phyloP scores from a whole-genome alignment of 2,888 invertebrate genomes.

The Lasioglossum zephyrum region DNA sequence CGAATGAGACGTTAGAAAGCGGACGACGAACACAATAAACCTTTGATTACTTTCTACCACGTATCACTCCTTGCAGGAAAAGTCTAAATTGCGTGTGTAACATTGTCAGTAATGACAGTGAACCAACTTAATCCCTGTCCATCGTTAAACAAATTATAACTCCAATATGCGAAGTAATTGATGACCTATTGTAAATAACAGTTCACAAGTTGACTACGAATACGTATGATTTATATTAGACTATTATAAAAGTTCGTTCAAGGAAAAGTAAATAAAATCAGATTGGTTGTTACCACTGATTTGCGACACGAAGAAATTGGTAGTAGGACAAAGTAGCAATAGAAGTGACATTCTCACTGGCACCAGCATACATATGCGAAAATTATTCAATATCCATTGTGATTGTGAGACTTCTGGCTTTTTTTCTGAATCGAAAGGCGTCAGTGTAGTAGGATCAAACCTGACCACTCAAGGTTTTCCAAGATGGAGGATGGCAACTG shows the following conservation, averaged over 20 bases:
- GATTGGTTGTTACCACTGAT: background rate
- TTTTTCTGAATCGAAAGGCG: constrained; percentile 16
- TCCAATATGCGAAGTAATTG: background rate
- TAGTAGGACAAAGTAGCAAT: background rate
- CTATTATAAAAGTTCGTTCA: background rate
- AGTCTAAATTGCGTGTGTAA: background rate
- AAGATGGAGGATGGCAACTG: constrained; percentile 25
- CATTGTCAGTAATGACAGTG: background rate
- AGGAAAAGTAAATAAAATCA: background rate
- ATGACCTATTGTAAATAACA: background rate
- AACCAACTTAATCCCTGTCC: background rate
- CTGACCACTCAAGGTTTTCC: constrained; percentile 54
- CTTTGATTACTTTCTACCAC: constrained; percentile 47
- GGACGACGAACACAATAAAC: constrained; percentile 45
- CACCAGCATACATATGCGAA: background rate
- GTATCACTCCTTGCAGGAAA: constrained; percentile 12
- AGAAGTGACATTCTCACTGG: background rate
- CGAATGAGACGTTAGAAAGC: constrained; percentile 55
- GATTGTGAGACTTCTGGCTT: background rate
- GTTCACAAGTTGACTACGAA: background rate
- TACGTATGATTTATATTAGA: background rate
- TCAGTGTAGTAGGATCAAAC: constrained; percentile 4
- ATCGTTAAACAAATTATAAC: background rate
- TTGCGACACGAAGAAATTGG: background rate
- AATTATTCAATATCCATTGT: background rate